A percentile compares a stretch with the other conserved stretches of the same genome.
Conservation (phyloP, 2,888 invertebrate species). For the Sylvicola cinctus region DNA sequence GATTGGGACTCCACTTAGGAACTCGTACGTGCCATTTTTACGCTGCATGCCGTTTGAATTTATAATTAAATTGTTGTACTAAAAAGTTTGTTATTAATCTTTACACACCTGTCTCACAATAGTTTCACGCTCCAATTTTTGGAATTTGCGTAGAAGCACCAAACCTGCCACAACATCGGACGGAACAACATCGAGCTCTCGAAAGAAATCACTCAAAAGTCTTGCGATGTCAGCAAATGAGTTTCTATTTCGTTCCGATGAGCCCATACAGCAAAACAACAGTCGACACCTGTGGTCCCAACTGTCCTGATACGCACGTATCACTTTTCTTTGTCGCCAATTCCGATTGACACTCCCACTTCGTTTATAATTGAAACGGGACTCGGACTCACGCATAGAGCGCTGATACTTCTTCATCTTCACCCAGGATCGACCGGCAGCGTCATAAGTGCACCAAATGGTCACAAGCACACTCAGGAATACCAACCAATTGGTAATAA, state of each 20-base stretch:
- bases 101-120: slow-evolving; percentile 41
- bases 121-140: slow-evolving; percentile 54
- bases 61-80: not conserved
- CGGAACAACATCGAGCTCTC: slow-evolving; percentile 72
- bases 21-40: slow-evolving; percentile 66
- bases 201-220: slow-evolving; percentile 66
- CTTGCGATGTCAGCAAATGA: slow-evolving; percentile 71
- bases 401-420: slow-evolving; percentile 76
- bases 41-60: slow-evolving; percentile 27
- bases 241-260: slow-evolving; percentile 54
- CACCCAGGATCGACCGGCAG: slow-evolving; percentile 75
- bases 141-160: slow-evolving; percentile 56
- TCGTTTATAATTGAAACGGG: slow-evolving; percentile 51
- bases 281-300: slow-evolving; percentile 69
- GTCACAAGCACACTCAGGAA: slow-evolving; percentile 50
- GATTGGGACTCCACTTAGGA: slow-evolving; percentile 65
- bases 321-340: slow-evolving; percentile 72
- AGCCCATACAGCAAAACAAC: slow-evolving; percentile 63
- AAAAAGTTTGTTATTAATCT: not conserved
- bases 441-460: slow-evolving; percentile 71
- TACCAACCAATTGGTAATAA: slow-evolving; percentile 58
- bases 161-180: slow-evolving; percentile 73
- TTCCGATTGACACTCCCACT: slow-evolving; percentile 58
- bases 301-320: slow-evolving; percentile 68
- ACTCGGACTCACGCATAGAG: slow-evolving; percentile 55